Base-by-base conservation (phyloP, 2,797 vertebrate genomes). In the Poecile montanus region DNA sequence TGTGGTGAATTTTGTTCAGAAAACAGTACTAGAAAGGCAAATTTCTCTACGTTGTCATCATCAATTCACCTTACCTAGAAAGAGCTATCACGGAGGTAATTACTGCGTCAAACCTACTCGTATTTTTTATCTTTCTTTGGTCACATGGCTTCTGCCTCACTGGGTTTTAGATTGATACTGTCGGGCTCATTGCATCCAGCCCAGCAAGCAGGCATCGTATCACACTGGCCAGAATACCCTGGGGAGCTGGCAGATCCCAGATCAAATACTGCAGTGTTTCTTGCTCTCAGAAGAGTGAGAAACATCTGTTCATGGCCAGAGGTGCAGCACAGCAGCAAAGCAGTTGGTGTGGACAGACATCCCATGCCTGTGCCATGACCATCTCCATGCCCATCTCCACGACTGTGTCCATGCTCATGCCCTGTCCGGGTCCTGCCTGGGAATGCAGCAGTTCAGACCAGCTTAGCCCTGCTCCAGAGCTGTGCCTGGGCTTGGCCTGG, bases 1-100 rank as follows among this genome's bases (percentile, higher is more conserved):
- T 86, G 45, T 76, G 85, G 85, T 81, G 91, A 94, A 81, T 93
- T 92, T 95, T 95, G 70, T 95, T 92, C 95, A 89, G 77, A 86
- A 83, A 88, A 86, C 80, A 93, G 76, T 75, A n/a, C 45, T 88
- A 87, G 53, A 88, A 57, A 95, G 85, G 89, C 36, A 91, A 93
- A 91, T 93, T 93, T 96, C 70, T 18, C 50, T 84, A 81, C 34
- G 0, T 73, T 92, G 93, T 89, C 93, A 95, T 91, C 92, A 86
- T 66, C 82, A 93, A 92, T 91, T 93, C 85, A 45, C 48, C 89
- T 93, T 78, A 66, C 63, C 85, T 82, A 79, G 74, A 60, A 91
- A 90, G 87, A 95, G 73, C 89, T 92, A 91, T 96, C 92, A 94
- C 14, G 2, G 74, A 67, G 80, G 53, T 67, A 94, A 96, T 96